Base-by-base conservation (phyloP, 2,113 vertebrate species). In the Microtus richardsoni region DNA sequence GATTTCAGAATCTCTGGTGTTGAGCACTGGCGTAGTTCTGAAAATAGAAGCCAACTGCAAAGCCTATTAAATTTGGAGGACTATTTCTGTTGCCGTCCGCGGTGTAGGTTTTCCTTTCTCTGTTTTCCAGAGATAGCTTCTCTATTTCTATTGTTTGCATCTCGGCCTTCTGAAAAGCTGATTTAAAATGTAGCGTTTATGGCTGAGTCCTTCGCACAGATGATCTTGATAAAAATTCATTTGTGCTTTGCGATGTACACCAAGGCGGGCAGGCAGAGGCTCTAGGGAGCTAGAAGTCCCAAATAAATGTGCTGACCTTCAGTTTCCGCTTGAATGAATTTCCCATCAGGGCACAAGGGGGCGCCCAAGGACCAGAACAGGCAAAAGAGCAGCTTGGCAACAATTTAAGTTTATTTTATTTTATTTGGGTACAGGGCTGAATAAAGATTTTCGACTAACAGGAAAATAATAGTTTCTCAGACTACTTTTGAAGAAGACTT, bases 331-430 rank as follows among this genome's bases (percentile, higher is more conserved):
- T 84, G 60, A 92, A 28, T 91, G 77, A 94, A 47, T 96, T 95
- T 96, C 44, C 36, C 3, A 9, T 91, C 14, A 39, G 30, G 74
- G 2, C 97, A 98, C 97, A 71, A 98, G 97, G n/a, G 97, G 97
- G 97, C 49, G 95, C 96, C 89, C 91, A 30, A 79, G 49, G 90
- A 97, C 70, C 91, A 95, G 95, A 89, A 79, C 41, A 74, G 8
- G 62, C 49, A n/a, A 78, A 92, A 75, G 1, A 80, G 44, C 5
- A 49, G 36, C 71, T 89, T 94, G 47, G 44, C 28, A 13, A 68
- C n/a, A 87, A 96, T 85, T 88, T 54, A 87, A 41, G 44, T 26
- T 41, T 77, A 9, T 33, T 54, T 73, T 33, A 22, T 33, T 83
- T 78, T 33, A 19, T 77, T 77, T n/a, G 7, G 21, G 71, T 64